phyloP scores from a whole-genome alignment of 2,888 invertebrate species.

The Ceriagrion tenellum region DNA sequence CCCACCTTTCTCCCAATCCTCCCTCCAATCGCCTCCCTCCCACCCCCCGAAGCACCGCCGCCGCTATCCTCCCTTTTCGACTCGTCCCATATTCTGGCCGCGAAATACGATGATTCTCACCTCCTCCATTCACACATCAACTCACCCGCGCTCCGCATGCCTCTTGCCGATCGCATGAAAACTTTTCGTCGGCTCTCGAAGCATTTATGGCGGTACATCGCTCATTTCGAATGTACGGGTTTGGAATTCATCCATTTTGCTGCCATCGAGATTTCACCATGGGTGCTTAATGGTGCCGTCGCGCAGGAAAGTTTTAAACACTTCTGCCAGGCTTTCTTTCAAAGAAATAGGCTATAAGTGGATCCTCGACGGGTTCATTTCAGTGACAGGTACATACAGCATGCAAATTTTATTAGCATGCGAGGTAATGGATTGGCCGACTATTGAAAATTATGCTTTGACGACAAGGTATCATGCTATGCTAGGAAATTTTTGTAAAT shows the following conservation, averaged over 20 bases:
- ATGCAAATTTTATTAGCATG: too few species aligned
- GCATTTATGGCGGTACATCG: neutral
- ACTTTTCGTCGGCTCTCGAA: conserved; percentile 30
- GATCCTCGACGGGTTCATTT: too few species aligned
- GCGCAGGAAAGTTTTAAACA: neutral
- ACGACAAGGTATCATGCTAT: too few species aligned
- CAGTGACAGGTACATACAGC: too few species aligned
- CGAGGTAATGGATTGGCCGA: too few species aligned
- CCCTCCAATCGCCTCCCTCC: neutral
- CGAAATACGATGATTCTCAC: conserved; percentile 40
- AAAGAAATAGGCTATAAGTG: too few species aligned
- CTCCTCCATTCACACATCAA: conserved; percentile 41
- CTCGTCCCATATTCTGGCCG: conserved; percentile 30
- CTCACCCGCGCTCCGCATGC: neutral
- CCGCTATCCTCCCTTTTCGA: neutral
- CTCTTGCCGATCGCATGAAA: neutral
- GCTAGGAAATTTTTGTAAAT: too few species aligned
- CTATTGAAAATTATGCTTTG: too few species aligned
- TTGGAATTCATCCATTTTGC: neutral
- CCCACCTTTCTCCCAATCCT: neutral
- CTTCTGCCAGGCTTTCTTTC: too few species aligned
- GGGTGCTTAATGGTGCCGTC: neutral
- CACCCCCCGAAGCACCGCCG: neutral
- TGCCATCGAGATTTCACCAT: neutral
- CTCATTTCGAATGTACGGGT: conserved; percentile 25